Conservation (phyloP, 2,797 vertebrate species). For the Caiman crocodilus region DNA sequence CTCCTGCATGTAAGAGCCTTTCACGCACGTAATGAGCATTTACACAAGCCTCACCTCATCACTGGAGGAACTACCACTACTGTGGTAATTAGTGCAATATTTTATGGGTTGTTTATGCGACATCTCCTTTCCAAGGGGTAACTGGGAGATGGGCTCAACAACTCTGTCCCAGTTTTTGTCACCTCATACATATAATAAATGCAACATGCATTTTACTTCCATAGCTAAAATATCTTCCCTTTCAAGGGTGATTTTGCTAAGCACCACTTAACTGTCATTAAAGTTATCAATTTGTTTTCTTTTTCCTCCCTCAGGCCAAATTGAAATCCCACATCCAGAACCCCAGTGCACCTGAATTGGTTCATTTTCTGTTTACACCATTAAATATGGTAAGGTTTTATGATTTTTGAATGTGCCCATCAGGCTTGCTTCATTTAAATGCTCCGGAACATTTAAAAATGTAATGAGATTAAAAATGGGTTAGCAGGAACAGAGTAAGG, state of each 20-base stretch:
- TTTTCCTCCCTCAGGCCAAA: slow-evolving; percentile 84
- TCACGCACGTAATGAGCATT: not conserved
- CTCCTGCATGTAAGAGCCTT: not conserved
- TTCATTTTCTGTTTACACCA: slow-evolving; percentile 96
- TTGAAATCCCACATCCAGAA: slow-evolving; percentile 95
- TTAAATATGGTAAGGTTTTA: slow-evolving; percentile 89
- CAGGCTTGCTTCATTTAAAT: not conserved
- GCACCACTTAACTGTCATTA: not conserved
- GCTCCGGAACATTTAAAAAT: not conserved
- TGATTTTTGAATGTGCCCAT: not conserved
- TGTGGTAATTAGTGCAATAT: no score
- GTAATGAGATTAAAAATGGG: not conserved
- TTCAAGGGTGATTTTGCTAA: not conserved
- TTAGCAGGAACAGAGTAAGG: not conserved
- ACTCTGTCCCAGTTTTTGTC: not conserved
- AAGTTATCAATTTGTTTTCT: not conserved
- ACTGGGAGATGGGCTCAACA: not conserved
- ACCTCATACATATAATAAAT: not conserved
- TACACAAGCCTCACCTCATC: not conserved
- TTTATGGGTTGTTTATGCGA: not conserved
- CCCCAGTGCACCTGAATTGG: slow-evolving; percentile 91
- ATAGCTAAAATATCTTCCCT: not conserved
- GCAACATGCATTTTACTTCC: not conserved
- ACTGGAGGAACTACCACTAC: not conserved
- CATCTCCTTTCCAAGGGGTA: not conserved